phyloP scores from a whole-genome alignment of 1,140 invertebrate genomes.

The Drosophila pectinifera region DNA sequence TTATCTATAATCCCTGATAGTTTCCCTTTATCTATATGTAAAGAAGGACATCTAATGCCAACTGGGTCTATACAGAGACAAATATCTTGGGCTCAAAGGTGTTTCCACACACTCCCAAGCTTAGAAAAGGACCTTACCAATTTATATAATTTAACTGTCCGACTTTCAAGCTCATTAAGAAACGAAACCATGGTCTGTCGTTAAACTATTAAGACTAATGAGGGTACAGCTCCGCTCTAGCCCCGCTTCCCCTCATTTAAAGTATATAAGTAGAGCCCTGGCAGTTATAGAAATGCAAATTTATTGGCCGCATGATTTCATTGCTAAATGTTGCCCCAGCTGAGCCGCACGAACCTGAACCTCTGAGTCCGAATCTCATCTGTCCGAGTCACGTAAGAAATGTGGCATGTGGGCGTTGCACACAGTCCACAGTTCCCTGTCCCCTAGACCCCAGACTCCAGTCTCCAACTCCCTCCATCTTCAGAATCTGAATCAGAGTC shows the following conservation, averaged over 20 bases:
- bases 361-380: slow-evolving; percentile 42
- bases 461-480: not conserved
- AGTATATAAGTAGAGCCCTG: slow-evolving; percentile 4
- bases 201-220: slow-evolving; percentile 82
- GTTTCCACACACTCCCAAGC: slow-evolving; percentile 8
- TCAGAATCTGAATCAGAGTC: slow-evolving; percentile 23
- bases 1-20: not conserved
- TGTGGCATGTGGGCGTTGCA: slow-evolving; percentile 60
- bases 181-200: slow-evolving; percentile 54
- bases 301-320: slow-evolving; percentile 63
- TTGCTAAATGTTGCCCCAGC: slow-evolving; percentile 55
- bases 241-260: not conserved
- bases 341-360: slow-evolving; percentile 33
- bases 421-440: too few species aligned
- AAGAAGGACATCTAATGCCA: slow-evolving; percentile 3
- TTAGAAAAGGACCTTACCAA: slow-evolving; percentile 33
- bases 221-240: slow-evolving; percentile 49
- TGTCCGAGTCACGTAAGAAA: slow-evolving; percentile 57
- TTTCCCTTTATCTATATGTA: not conserved
- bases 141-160: slow-evolving; percentile 73
- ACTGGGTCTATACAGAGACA: slow-evolving; percentile 52
- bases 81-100: slow-evolving; percentile 74
- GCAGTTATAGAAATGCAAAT: slow-evolving; percentile 59
- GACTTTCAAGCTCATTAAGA: slow-evolving; percentile 64
- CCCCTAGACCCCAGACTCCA: not conserved